Evolutionary conservation across 2,888 invertebrate genomes (phyloP).

Genomic region (Xanthorhoe designata): DNA sequence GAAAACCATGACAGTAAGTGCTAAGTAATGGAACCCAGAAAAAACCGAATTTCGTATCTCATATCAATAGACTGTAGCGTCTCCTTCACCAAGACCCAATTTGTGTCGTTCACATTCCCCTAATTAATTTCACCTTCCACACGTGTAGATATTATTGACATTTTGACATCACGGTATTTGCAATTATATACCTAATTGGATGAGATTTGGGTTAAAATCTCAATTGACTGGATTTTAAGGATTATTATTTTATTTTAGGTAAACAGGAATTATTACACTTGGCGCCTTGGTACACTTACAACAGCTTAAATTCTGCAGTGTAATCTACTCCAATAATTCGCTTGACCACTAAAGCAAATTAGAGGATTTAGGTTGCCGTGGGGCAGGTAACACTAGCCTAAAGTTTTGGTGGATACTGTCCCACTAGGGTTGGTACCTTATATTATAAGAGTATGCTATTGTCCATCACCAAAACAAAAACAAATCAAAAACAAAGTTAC

Average conservation of each 20-base stretch:
- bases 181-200: slow-evolving; percentile 26
- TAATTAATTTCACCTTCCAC: slow-evolving; percentile 41
- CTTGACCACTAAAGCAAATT: too few relatives aligned
- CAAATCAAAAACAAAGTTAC: neutral
- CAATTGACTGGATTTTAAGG: neutral
- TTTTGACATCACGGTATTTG: slow-evolving; percentile 7
- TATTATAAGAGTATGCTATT: neutral
- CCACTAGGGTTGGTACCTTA: too few relatives aligned
- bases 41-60: slow-evolving; percentile 21
- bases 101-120: slow-evolving; percentile 40
- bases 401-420: too few relatives aligned
- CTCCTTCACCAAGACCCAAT: slow-evolving; percentile 40
- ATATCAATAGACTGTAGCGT: slow-evolving; percentile 32
- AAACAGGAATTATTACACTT: neutral
- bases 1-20: neutral
- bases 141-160: slow-evolving; percentile 31
- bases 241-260: slow-evolving; percentile 9
- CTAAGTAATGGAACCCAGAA: slow-evolving; percentile 8
- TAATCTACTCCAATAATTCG: too few relatives aligned
- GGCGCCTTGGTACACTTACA: too few relatives aligned
- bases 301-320: too few relatives aligned
- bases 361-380: too few relatives aligned
- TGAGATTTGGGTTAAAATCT: slow-evolving; percentile 7
- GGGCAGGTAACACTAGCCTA: too few relatives aligned
- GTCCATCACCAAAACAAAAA: neutral